Evolutionary conservation across 2,113 vertebrate genomes (phyloP), one percentile per base, ranked within the genome.

Genomic region (Daubentonia madagascariensis): DNA sequence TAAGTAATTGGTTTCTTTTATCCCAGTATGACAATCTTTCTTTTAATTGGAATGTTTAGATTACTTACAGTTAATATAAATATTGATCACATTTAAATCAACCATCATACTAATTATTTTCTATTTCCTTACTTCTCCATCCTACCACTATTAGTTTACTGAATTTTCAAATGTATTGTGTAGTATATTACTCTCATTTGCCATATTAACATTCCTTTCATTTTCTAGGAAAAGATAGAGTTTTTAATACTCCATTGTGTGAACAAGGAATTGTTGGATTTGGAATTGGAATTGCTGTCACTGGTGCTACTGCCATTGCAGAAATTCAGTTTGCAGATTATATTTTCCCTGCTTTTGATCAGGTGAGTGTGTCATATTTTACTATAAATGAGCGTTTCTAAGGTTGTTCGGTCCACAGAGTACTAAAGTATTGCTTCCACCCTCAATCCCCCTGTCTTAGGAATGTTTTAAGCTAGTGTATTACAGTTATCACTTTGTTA

Each of bases 301-400:
- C 99, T 52, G 99, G 99, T 89, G 99, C 99, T 96, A 99, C 99
- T 14, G 99, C 99, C 85, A 99, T 99, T 89, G 99, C 99, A 22
- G 99, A 99, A 99, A 99, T 99, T 98, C 99, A 99, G 94, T 99
- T 99, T 99, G 99, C 99, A 57, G 99, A 99, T 98, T 99, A 99
- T 97, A 99, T 99, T 98, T 99, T 98, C 95, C 99, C 99, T 86
- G 99, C 99, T 10, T 99, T 99, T 98, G 99, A 99, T 98, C 99
- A 99, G 99, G 99, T 99, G 96, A 94, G 98, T 98, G 16, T 12
- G 61, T 67, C 57, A 12, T 18, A 63, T 76, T 89, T 85, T 85
- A 68, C 18, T 80, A 0, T 87, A 37, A 57, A 30, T 37, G 23
- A 85, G 17, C 17, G 8, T 83, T 45, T 81, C 28, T 72, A 45